phyloP scores from a whole-genome alignment of 2,888 invertebrate genomes.

The Heliconius cydno region DNA sequence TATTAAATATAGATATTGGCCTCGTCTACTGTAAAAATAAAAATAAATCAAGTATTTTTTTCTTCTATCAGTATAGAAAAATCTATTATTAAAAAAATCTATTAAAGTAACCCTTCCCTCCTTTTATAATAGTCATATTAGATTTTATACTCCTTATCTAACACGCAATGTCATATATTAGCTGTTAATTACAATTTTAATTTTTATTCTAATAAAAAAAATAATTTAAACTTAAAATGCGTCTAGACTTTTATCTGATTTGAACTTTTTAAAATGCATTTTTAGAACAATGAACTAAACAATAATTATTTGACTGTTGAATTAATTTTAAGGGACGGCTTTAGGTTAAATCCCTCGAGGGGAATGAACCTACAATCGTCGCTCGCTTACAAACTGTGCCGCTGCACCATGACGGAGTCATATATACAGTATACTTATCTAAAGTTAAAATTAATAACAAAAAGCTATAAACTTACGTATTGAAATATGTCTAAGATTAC shows the following conservation, averaged over 20 bases:
- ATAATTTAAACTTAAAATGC: slow-evolving; percentile 21
- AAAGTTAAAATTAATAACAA: not conserved
- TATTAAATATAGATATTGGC: not conserved
- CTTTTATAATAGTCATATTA: not conserved
- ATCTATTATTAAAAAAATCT: not conserved
- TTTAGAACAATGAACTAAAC: slow-evolving; percentile 20
- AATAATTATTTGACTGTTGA: not conserved
- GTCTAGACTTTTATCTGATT: slow-evolving; percentile 42
- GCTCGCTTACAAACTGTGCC: not conserved
- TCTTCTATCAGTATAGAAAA: not conserved
- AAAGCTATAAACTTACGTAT: not conserved
- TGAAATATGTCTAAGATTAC: not conserved
- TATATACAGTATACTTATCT: not conserved
- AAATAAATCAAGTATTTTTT: not conserved
- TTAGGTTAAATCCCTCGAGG: not conserved
- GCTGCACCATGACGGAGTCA: not conserved
- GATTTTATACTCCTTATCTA: not conserved
- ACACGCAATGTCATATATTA: slow-evolving; percentile 25
- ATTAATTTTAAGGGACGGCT: not conserved
- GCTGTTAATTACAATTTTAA: slow-evolving; percentile 14
- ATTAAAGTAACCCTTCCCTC: slow-evolving; percentile 9
- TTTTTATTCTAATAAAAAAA: not conserved
- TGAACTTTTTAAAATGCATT: slow-evolving; percentile 20
- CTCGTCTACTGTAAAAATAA: not conserved
- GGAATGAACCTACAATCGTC: not conserved